These are phyloP conservation scores for Callorhinus ursinus DNA, from an alignment of 2,113 vertebrate species.

Conservation along the genomic window DNA sequence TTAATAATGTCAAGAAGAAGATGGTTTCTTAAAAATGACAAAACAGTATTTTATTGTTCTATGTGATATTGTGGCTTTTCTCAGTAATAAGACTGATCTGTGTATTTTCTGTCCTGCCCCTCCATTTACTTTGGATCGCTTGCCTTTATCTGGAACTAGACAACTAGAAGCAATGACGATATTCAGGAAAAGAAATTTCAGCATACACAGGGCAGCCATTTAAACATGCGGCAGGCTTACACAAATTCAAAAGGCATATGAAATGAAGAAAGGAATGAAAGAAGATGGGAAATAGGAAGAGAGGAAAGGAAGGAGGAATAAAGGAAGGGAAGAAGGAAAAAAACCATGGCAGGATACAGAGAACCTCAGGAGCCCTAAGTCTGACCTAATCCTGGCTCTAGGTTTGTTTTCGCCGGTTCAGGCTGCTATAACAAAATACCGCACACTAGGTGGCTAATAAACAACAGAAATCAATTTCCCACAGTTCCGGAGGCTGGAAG, in stretches of 20 bases:
- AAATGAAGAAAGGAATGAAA: not conserved
- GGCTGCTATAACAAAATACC: not conserved
- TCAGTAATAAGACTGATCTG: not conserved
- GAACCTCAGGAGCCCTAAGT: not conserved
- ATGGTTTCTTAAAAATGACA: not conserved
- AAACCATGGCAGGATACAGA: not conserved
- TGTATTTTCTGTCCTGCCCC: not conserved
- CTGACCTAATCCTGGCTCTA: not conserved
- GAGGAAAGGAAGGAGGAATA: not conserved
- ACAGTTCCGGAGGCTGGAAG: not conserved
- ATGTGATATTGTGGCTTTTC: not conserved
- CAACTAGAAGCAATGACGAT: not conserved
- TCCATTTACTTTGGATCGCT: not conserved
- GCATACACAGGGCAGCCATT: not conserved
- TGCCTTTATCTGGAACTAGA: not conserved
- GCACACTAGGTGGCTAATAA: not conserved
- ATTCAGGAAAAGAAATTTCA: not conserved
- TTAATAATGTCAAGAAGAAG: not conserved
- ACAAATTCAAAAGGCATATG: not conserved
- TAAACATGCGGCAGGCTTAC: not conserved
- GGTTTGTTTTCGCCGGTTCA: not conserved
- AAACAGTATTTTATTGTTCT: not conserved
- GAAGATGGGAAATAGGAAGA: not conserved
- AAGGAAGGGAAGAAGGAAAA: not conserved
- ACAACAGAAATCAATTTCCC: not conserved